Percentiles rank a stretch among this genome's conserved stretches.
Evolutionary conservation across 2,113 vertebrate genomes (phyloP).

Genomic region (Rhinolophus ferrumequinum): DNA sequence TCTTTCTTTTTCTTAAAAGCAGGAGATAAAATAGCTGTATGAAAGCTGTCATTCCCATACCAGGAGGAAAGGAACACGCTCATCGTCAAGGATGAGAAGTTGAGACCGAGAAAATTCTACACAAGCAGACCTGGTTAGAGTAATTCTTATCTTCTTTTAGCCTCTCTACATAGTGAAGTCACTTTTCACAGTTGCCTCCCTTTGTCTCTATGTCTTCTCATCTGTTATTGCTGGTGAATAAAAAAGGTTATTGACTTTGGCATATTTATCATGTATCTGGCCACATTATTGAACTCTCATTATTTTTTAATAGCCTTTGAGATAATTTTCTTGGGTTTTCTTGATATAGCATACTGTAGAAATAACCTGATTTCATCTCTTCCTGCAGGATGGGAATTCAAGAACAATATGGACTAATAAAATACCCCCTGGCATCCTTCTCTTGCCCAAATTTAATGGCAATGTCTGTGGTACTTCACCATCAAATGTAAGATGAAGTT

Average conservation of each 20-base stretch:
- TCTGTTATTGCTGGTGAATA: neutral
- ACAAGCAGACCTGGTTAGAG: neutral
- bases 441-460: neutral
- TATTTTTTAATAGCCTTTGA: conserved; percentile 44
- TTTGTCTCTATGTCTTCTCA: neutral
- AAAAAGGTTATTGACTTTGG: neutral
- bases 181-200: neutral
- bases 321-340: conserved; percentile 32
- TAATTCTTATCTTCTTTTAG: neutral
- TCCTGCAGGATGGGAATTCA: neutral
- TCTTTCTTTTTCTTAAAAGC: neutral
- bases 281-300: neutral
- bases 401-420: neutral
- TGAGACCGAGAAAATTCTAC: fast-evolving
- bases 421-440: neutral
- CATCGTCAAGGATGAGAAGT: fast-evolving
- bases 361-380: neutral
- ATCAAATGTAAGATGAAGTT: neutral
- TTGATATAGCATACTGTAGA: neutral
- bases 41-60: neutral
- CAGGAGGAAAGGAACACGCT: neutral
- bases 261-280: neutral
- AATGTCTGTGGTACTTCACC: neutral
- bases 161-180: neutral
- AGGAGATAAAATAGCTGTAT: neutral